phyloP scores from a whole-genome alignment of 2,797 vertebrate genomes.

The Hoplostethus atlanticus region DNA sequence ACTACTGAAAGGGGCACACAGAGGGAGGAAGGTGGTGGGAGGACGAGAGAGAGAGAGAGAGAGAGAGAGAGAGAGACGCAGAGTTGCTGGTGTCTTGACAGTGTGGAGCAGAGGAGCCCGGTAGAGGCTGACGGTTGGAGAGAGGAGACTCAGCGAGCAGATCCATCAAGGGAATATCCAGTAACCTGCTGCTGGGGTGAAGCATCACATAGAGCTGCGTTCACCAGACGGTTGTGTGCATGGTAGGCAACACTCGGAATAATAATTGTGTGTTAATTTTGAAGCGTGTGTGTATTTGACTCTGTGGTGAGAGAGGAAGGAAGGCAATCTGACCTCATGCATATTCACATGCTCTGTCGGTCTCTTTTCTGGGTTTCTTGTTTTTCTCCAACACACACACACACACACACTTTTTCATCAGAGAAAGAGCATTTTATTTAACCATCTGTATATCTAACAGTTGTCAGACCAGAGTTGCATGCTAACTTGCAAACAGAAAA shows the following conservation, averaged over 20 bases:
- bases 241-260: slow-evolving; percentile 58
- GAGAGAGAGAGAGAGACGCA: slow-evolving; percentile 70
- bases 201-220: slow-evolving; percentile 37
- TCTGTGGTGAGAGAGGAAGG: slow-evolving; percentile 17
- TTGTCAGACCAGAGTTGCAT: neutral
- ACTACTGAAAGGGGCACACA: slow-evolving; percentile 86
- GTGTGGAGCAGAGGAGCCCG: slow-evolving; percentile 46
- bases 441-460: neutral
- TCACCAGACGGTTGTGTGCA: slow-evolving; percentile 52
- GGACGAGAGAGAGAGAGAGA: slow-evolving; percentile 84
- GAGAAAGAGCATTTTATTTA: neutral
- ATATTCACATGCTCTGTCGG: slow-evolving; percentile 34
- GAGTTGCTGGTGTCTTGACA: slow-evolving; percentile 73
- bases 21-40: slow-evolving; percentile 54
- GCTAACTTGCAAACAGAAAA: neutral
- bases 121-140: slow-evolving; percentile 32
- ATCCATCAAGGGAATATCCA: slow-evolving; percentile 57
- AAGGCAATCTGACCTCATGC: slow-evolving; percentile 5
- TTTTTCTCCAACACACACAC: slow-evolving; percentile 2
- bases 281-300: neutral
- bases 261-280: slow-evolving; percentile 11
- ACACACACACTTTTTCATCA: slow-evolving; percentile 16
- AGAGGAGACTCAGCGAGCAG: slow-evolving; percentile 17
- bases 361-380: slow-evolving; percentile 34
- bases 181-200: slow-evolving; percentile 55